Evolutionary conservation across 2,113 vertebrate genomes (phyloP), one percentile per base, ranked within the genome.

Genomic region (Clarias magur): DNA sequence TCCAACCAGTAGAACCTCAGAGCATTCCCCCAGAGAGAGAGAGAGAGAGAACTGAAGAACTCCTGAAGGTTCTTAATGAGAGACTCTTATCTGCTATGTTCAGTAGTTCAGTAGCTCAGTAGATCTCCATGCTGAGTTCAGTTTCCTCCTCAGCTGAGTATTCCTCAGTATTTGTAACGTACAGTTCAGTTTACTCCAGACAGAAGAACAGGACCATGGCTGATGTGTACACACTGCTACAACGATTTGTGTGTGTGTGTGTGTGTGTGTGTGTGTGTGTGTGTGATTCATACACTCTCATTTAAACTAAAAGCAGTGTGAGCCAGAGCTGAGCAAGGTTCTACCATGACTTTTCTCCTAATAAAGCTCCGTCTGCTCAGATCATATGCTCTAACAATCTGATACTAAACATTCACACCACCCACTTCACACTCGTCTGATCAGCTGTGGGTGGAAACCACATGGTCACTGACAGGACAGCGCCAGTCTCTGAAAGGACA

Each of bases 241-340:
- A 60, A 21, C 59, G 19, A 21, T 19, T 19, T 63, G 59, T 65
- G 63, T 67, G 63, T 67, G 63, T 65, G 25, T 65, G 25, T 65
- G 63, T 67, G 63, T 67, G 9, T 60, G 16, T 12, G 59, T 1
- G 59, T 60, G 59, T 7, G 10, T 60, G 59, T 16, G 63, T 68
- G n/a, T 27, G 65, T 67, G 65, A 80, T 16, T 63, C 72, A 81
- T 85, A 63, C 73, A 57, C 59, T 76, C 48, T 85, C 53, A 82
- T 83, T 48, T 88, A 90, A 91, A 84, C 84, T 81, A 79, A 88
- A 80, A 78, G 70, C 73, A 70, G 62, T 80, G 70, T 30, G 17
- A 25, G 30, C 17, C 48, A 38, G 59, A 82, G 19, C 85, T 70
- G 30, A 34, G 15, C 27, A 13, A 2, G 27, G 34, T 70, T 70